A percentile compares a stretch with the other conserved stretches of the same genome.
phyloP scores from a whole-genome alignment of 2,797 vertebrate genomes.

The Pogonophryne albipinna region DNA sequence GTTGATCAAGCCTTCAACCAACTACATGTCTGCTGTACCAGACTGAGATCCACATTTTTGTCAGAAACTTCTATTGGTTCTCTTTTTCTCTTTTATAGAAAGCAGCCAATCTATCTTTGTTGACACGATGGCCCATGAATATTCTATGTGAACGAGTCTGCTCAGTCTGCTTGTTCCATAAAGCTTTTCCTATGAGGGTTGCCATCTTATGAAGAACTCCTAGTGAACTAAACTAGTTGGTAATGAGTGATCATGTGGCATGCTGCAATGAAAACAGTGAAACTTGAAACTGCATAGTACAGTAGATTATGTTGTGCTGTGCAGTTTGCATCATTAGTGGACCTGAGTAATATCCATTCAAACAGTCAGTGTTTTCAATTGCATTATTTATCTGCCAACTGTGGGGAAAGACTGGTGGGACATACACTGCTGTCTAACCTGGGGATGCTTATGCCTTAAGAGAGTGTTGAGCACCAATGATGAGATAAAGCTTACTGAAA shows the following conservation, averaged over 20 bases:
- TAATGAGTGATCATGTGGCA: slow-evolving; percentile 21
- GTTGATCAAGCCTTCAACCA: too few relatives aligned
- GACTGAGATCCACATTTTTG: neutral
- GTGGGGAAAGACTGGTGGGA: too few relatives aligned
- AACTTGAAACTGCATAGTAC: slow-evolving; percentile 16
- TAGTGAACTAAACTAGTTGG: slow-evolving; percentile 11
- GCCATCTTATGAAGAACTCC: slow-evolving; percentile 9
- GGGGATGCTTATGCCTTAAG: neutral
- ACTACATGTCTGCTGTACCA: neutral
- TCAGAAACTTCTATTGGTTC: neutral
- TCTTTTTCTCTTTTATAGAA: neutral
- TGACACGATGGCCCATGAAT: slow-evolving; percentile 30
- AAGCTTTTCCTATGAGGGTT: slow-evolving; percentile 33
- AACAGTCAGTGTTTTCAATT: neutral
- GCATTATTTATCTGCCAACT: neutral
- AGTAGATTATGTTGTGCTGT: neutral
- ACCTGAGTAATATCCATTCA: neutral
- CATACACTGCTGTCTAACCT: neutral
- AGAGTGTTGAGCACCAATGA: neutral
- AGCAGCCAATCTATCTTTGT: slow-evolving; percentile 22
- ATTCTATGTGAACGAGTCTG: slow-evolving; percentile 40
- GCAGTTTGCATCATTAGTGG: slow-evolving; percentile 6
- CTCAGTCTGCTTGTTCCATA: slow-evolving; percentile 9
- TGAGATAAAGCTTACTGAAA: neutral
- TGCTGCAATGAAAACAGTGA: slow-evolving; percentile 25